A percentile compares a stretch with the other conserved stretches of the same genome.
These are phyloP conservation scores for Pseudopodoces humilis DNA, from an alignment of 2,113 vertebrate genomes.

Conservation along the genomic window DNA sequence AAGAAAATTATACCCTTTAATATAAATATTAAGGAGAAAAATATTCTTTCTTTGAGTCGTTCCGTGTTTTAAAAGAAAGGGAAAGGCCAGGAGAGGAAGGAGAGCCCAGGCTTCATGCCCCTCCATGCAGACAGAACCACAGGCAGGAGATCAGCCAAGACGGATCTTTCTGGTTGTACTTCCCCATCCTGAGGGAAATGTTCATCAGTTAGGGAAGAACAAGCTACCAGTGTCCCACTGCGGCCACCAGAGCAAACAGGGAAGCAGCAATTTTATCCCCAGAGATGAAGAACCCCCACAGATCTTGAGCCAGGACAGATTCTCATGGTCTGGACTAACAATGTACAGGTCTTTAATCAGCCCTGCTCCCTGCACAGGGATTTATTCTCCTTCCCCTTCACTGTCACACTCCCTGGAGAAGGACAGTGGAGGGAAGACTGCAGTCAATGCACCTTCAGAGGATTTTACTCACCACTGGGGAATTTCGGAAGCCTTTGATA, in stretches of 20 bases:
- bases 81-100: not conserved
- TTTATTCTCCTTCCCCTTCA: not conserved
- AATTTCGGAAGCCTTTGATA: conserved; percentile 94
- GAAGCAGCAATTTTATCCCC: not conserved
- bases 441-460: not conserved
- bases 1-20: not conserved
- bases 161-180: not conserved
- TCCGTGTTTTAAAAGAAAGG: not conserved
- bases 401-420: too few relatives aligned
- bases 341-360: not conserved
- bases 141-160: not conserved
- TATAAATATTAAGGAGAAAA: not conserved
- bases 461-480: conserved; percentile 85
- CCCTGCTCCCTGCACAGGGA: too few relatives aligned
- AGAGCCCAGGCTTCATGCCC: not conserved
- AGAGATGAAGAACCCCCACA: not conserved
- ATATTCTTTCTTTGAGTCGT: not conserved
- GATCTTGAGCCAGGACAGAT: not conserved
- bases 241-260: not conserved
- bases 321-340: not conserved
- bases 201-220: not conserved
- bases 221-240: not conserved
- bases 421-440: not conserved
- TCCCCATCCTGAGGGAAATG: not conserved
- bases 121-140: not conserved